A percentile compares a stretch with the other conserved stretches of the same genome.
Conservation (phyloP, 2,113 vertebrate species). For the Parotia lawesii region DNA sequence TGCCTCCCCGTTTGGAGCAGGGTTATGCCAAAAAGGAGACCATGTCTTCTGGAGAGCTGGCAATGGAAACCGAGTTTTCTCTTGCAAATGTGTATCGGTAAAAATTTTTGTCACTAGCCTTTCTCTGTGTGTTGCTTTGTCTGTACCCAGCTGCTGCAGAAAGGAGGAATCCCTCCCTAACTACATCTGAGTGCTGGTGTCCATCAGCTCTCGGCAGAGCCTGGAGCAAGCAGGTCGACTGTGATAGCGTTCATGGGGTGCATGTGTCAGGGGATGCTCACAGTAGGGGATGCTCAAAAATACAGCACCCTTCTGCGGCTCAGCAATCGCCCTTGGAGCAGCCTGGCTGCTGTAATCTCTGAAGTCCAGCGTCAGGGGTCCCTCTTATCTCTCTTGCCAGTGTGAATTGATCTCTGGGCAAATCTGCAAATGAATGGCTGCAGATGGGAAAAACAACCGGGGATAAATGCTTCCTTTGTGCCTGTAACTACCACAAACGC, state of each 20-base stretch:
- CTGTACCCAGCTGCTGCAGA: neutral
- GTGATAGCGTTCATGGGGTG: neutral
- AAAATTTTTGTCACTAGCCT: neutral
- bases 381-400: neutral
- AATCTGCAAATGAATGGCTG: neutral
- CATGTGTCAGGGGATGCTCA: accelerated
- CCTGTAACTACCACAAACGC: neutral
- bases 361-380: neutral
- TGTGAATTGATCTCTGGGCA: neutral
- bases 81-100: neutral
- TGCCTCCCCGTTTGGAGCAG: neutral
- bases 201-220: neutral
- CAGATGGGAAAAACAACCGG: neutral
- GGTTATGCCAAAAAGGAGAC: neutral
- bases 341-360: neutral
- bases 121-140: neutral
- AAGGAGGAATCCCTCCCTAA: neutral
- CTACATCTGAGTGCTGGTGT: neutral
- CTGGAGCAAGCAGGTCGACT: neutral
- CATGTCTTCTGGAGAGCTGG: neutral
- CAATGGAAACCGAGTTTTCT: neutral
- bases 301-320: neutral
- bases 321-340: neutral
- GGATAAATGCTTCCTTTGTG: neutral
- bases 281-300: neutral